Base-by-base conservation (phyloP, 2,797 vertebrate species). In the Oreonectes daqikongensis region DNA sequence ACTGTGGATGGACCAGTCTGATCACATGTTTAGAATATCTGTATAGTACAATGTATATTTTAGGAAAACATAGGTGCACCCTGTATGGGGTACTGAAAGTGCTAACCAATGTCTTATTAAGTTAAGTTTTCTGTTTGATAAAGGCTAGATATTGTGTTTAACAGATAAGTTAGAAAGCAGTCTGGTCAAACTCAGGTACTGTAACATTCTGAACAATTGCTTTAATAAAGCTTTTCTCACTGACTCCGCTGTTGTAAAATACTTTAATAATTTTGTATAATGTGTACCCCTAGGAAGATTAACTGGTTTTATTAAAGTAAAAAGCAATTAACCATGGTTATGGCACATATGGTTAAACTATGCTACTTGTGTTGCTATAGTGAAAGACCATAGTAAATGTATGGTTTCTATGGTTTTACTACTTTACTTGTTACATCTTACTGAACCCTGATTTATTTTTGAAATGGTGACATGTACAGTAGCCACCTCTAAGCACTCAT, bases 201-300 rank as follows among this genome's bases (percentile, higher is more conserved):
- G 80, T 84, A 85, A 79, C 30, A 83, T 70, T 46, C n/a, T 75
- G 30, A 52, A 32, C 20, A 81, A 78, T 75, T 88, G 85, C 77
- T 89, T 86, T 83, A 92, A 90, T 92, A 93, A 92, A 94, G 83
- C 11, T 52, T 66, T 59, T 69, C 63, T 68, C 26, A 73, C 50
- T 14, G 28, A 44, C 57, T 66, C 48, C 53, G 22, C 35, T 61
- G 15, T 77, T 44, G 14, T 35, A 7, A 17, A 22, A 63, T 11
- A 32, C 26, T 59, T 46, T 67, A 2, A 42, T 12, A 42, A 11
- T 14, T 14, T 0, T 42, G 40, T 42, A 42, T 42, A 42, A 12
- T 0, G 8, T 35, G 7, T 35, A 35, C 8, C 12, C 40, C 1
- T 42, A 42, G 10, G 40, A 42, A 42, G 0, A 42, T 42, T 6